Percentiles rank a stretch among this genome's conserved stretches.
phyloP scores from a whole-genome alignment of 2,888 invertebrate species.

The Megamerina dolium region DNA sequence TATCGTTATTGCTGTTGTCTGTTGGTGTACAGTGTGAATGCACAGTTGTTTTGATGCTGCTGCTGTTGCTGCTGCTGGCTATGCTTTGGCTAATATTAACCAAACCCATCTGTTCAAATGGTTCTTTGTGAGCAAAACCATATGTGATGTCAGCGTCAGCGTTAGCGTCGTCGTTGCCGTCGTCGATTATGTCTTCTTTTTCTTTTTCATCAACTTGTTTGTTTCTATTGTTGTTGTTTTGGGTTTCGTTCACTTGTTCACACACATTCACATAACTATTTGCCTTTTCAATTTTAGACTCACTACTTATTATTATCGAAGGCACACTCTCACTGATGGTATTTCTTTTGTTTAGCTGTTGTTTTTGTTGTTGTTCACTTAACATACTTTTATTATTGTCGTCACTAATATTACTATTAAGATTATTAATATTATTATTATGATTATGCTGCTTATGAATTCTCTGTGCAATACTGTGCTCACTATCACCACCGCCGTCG shows the following conservation, averaged over 20 bases:
- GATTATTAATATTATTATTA: too few species aligned
- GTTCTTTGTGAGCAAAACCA: too few species aligned
- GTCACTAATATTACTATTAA: too few species aligned
- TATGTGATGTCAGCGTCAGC: constrained; percentile 1
- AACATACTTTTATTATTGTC: too few species aligned
- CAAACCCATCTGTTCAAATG: too few species aligned
- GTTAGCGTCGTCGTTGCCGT: background rate
- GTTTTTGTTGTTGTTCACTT: background rate
- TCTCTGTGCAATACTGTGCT: too few species aligned
- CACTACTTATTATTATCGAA: too few species aligned
- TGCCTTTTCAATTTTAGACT: constrained; percentile 2
- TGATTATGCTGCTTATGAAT: too few species aligned
- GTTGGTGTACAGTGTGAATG: too few species aligned
- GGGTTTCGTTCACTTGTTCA: background rate
- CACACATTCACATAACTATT: constrained; percentile 1
- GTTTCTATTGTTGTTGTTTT: background rate
- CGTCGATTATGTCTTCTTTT: background rate
- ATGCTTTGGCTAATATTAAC: background rate
- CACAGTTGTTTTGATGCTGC: background rate
- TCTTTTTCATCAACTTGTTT: background rate
- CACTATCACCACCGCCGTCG: constrained; percentile 6
- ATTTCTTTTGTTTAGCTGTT: background rate
- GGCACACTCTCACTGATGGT: constrained; percentile 1
- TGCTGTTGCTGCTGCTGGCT: constrained; percentile 8
- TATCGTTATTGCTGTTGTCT: constrained; percentile 7